Conservation (phyloP, 2,797 vertebrate genomes). For the Chaenodraco wilsoni region DNA sequence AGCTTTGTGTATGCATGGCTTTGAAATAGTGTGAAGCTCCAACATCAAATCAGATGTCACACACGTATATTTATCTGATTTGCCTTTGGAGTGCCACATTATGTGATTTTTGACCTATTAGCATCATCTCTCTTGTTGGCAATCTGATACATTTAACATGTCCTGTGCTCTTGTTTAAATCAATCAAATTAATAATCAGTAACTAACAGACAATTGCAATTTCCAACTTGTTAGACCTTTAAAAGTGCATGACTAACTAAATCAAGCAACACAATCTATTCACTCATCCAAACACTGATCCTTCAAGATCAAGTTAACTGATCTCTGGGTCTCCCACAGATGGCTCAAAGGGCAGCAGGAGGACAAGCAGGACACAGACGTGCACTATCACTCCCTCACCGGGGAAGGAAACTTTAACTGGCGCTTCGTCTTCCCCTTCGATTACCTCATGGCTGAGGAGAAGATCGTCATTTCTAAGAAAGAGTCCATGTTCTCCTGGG, state of each 20-base stretch:
- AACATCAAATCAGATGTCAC: conserved; percentile 61
- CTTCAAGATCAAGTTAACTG: conserved; percentile 8
- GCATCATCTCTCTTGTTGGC: conserved; percentile 72
- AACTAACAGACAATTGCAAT: conserved; percentile 31
- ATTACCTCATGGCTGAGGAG: conserved; percentile 96
- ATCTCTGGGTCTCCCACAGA: conserved; percentile 72
- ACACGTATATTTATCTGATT: conserved; percentile 53
- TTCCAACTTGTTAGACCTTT: conserved; percentile 15
- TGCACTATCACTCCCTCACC: conserved; percentile 97
- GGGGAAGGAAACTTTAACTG: conserved; percentile 99
- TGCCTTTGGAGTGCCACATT: conserved; percentile 57
- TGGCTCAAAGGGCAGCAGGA: conserved; percentile 99
- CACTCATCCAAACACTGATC: conserved; percentile 3
- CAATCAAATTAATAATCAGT: conserved; percentile 38
- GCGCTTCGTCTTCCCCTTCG: conserved; percentile 95
- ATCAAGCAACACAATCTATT: conserved; percentile 16
- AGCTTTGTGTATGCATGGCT: conserved; percentile 71
- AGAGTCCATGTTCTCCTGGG: conserved; percentile 99
- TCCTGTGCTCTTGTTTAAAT: conserved; percentile 48
- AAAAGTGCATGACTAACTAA: conserved; percentile 60
- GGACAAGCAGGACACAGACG: conserved; percentile 98
- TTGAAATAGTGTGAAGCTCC: conserved; percentile 62
- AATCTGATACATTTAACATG: conserved; percentile 41
- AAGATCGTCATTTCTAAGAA: conserved; percentile 98
- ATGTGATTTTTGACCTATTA: conserved; percentile 54